Evolutionary conservation across 2,888 invertebrate species (phyloP).

Genomic region (Brachyopa scutellaris): DNA sequence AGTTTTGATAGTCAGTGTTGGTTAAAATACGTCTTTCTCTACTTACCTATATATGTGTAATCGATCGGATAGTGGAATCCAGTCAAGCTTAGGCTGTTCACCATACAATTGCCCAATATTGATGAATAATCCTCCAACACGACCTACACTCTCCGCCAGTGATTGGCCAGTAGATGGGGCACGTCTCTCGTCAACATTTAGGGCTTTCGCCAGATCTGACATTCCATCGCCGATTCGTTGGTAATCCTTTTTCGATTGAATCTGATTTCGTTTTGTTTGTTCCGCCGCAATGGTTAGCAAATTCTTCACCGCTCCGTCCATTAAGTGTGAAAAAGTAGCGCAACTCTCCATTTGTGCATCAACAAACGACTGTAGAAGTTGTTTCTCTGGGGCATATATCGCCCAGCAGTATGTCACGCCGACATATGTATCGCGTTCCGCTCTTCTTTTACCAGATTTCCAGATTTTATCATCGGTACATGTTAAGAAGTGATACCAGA

Average conservation of each 20-base stretch:
- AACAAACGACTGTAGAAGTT: conserved; percentile 87
- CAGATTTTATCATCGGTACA: conserved; percentile 98
- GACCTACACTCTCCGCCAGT: conserved; percentile 90
- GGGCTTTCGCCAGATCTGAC: conserved; percentile 90
- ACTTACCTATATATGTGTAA: conserved; percentile 91
- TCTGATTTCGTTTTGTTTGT: conserved; percentile 93
- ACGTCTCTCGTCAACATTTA: conserved; percentile 89
- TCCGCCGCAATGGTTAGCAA: conserved; percentile 91
- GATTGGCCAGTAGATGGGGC: conserved; percentile 84
- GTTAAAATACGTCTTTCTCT: background rate
- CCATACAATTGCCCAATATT: conserved; percentile 94
- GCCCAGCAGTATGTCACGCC: conserved; percentile 96
- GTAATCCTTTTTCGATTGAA: conserved; percentile 87
- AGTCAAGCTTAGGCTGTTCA: conserved; percentile 94
- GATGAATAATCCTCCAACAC: conserved; percentile 94
- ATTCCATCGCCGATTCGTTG: conserved; percentile 95
- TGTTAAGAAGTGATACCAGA: conserved; percentile 98
- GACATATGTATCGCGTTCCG: conserved; percentile 95
- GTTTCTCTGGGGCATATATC: conserved; percentile 91
- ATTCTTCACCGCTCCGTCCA: conserved; percentile 94
- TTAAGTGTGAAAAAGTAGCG: conserved; percentile 89
- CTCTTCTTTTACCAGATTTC: conserved; percentile 97
- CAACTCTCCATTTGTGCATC: conserved; percentile 94
- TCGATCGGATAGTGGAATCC: conserved; percentile 95
- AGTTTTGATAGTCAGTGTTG: background rate